Percentiles rank a stretch among this genome's conserved stretches.
Conservation (phyloP, 2,113 vertebrate genomes). For the Turnix velox region DNA sequence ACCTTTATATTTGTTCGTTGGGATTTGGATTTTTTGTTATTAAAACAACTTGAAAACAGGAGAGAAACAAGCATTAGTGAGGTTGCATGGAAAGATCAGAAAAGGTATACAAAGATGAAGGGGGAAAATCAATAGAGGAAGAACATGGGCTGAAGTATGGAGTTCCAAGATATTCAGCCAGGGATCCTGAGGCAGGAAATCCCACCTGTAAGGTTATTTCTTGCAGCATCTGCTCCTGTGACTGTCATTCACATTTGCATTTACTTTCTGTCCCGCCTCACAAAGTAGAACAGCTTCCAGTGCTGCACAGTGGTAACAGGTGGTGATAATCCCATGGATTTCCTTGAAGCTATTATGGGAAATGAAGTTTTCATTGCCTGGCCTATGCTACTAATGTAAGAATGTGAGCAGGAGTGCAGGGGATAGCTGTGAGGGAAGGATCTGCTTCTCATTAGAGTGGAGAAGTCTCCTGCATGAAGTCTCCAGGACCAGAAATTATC, state of each 20-base stretch:
- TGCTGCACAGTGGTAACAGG: neutral
- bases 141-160: neutral
- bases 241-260: neutral
- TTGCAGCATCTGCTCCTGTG: neutral
- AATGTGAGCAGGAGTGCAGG: constrained; percentile 10
- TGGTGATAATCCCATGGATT: constrained; percentile 40
- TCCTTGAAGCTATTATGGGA: constrained; percentile 49
- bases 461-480: neutral
- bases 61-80: neutral
- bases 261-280: neutral
- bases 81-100: neutral
- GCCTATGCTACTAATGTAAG: neutral
- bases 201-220: neutral
- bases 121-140: neutral
- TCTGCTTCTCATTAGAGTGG: constrained; percentile 49
- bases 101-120: neutral
- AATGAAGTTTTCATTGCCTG: constrained; percentile 53
- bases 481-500: constrained; percentile 5
- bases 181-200: neutral
- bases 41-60: neutral
- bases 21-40: neutral
- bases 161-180: neutral
- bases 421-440: constrained; percentile 2
- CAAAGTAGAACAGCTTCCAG: neutral
- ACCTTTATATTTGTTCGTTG: neutral